Percentiles rank a stretch among this genome's conserved stretches.
phyloP scores from a whole-genome alignment of 2,888 invertebrate species.

The Pycnomerus fuliginosus region DNA sequence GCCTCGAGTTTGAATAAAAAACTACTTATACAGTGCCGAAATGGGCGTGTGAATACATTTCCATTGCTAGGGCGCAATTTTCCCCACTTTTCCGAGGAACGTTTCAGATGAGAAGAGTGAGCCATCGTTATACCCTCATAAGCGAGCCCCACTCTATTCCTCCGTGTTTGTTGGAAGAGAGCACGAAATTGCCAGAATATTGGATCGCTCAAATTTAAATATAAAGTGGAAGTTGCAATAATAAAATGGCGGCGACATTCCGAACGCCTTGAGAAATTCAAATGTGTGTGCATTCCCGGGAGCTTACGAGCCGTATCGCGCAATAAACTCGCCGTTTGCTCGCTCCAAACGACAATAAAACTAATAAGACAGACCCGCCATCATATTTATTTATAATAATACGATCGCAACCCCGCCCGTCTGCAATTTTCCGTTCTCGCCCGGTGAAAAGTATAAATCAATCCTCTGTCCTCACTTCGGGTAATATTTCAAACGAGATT shows the following conservation, averaged over 20 bases:
- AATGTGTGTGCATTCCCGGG: constrained; percentile 27
- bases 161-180: constrained; percentile 35
- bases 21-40: constrained; percentile 45
- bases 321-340: constrained; percentile 34
- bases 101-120: constrained; percentile 33
- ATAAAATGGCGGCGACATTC: constrained; percentile 33
- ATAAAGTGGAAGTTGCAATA: constrained; percentile 52
- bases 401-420: neutral
- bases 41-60: constrained; percentile 44
- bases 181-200: constrained; percentile 54
- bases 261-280: constrained; percentile 8
- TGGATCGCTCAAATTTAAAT: constrained; percentile 53
- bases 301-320: constrained; percentile 34
- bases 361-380: constrained; percentile 16
- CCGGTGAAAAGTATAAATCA: constrained; percentile 31
- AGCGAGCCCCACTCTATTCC: constrained; percentile 35
- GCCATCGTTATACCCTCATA: constrained; percentile 38
- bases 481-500: constrained; percentile 39
- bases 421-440: constrained; percentile 2
- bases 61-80: constrained; percentile 43
- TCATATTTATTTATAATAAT: too few relatives aligned
- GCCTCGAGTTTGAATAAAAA: constrained; percentile 45
- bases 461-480: constrained; percentile 20
- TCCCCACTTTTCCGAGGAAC: constrained; percentile 41
- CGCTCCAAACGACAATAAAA: constrained; percentile 6